Base-by-base conservation (phyloP, 1,140 invertebrate species). In the Venturia canescens region DNA sequence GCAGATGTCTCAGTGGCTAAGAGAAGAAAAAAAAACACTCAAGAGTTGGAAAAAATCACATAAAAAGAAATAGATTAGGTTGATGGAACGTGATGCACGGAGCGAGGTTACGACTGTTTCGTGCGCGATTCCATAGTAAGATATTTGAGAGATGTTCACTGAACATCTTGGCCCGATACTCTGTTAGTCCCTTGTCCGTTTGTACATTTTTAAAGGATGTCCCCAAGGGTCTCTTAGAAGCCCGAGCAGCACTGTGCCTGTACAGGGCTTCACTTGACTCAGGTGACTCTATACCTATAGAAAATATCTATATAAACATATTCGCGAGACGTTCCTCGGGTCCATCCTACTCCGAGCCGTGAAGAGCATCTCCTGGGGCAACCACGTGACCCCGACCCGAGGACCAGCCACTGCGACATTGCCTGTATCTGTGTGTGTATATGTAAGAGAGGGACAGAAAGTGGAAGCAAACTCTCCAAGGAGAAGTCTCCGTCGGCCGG, bases 191-290 rank as follows among this genome's bases (percentile, higher is more conserved):
- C 50, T 63, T 21, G 74, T 76, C 18, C 53, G 27, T 76, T 76
- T 53, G 50, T 76, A 76, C 50, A 76, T 76, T 76, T 63, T 76
- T 76, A 76, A 76, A 23, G 50, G 53, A 76, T 76, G 74, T 21
- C 70, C 50, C 15, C 27, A 21, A 53, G 74, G 27, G 74, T 18
- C 27, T 15, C 29, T 57, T 15, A 21, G 18, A 53, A 60, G 26
- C 9, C n/a, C n/a, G n/a, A n/a, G 11, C 2, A 63, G 48, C 44
- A 29, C 13, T 63, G 15, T 15, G 29, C 50, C 50, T 31, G 57
- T 72, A 15, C 23, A n/a, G 27, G 66, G 27, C 18, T 23, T 1
- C 23, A 26, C 60, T 63, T 23, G 3, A 63, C 4, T 3, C 11
- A 27, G 60, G 13, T 23, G 27, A 63, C 60, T 27, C 26, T 72